These are phyloP conservation scores for Rana temporaria DNA, from an alignment of 2,113 vertebrate species.

Conservation along the genomic window DNA sequence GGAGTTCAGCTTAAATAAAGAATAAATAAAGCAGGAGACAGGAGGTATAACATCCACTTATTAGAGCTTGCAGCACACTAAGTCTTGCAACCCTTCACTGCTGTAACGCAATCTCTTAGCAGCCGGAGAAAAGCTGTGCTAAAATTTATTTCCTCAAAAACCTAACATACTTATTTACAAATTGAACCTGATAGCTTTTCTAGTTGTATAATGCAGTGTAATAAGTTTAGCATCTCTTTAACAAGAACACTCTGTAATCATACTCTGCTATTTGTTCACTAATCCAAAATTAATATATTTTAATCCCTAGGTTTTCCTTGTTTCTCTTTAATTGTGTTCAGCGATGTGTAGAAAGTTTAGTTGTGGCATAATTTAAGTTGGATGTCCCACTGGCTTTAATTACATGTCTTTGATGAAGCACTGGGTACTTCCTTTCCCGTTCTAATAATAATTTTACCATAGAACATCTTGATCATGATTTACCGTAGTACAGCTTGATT, in stretches of 20 bases:
- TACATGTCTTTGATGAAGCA: background rate
- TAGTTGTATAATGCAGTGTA: too few relatives aligned
- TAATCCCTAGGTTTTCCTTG: background rate
- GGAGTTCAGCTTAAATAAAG: too few relatives aligned
- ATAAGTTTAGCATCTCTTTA: background rate
- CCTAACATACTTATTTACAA: too few relatives aligned
- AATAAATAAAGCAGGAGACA: too few relatives aligned
- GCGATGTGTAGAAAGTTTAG: background rate
- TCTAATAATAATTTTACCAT: slow-evolving; percentile 15
- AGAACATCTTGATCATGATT: background rate
- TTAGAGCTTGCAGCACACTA: too few relatives aligned
- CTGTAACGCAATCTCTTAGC: background rate
- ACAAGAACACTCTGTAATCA: slow-evolving; percentile 4
- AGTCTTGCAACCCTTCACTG: background rate
- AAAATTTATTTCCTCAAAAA: background rate
- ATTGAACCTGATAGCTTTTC: too few relatives aligned
- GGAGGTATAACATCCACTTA: too few relatives aligned
- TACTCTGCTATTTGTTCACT: slow-evolving; percentile 7
- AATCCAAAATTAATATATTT: slow-evolving; percentile 28
- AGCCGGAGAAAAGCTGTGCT: background rate
- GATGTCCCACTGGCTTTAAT: slow-evolving; percentile 24
- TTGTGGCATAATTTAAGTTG: slow-evolving; percentile 25
- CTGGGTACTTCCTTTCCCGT: slow-evolving; percentile 5
- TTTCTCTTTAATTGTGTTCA: background rate
- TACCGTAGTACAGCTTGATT: too few relatives aligned